Evolutionary conservation across 1,140 invertebrate genomes (phyloP), one percentile per base, ranked within the genome.

Genomic region (Sycobia sp.): DNA sequence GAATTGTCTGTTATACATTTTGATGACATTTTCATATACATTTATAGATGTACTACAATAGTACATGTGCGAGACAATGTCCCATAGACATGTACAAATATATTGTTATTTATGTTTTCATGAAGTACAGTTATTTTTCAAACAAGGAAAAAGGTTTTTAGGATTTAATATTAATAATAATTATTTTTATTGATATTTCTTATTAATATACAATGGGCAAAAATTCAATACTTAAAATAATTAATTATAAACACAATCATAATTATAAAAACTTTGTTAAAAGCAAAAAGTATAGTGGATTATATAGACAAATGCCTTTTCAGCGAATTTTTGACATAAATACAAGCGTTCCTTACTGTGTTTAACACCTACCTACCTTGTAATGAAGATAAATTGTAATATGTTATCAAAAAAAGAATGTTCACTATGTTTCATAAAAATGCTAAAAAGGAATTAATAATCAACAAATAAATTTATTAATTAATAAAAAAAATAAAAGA

Each of bases 241-340:
- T 10, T 43, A 25, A 23, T 44, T 47, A 14, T 27, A 2, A 27
- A 1, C 0, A 2, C n/a, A 23, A 23, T 50, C 4, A 32, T 4
- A 32, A 7, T 32, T 32, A 32, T 32, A 7, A 32, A 32, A 32
- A 32, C 11, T 32, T 7, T 32, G 11, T 32, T 32, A 7, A 7
- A 32, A 34, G 7, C 32, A 20, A 20, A 18, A 4, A 0, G 2
- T 49, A 49, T 9, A 4, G 29, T 50, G 32, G 16, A 38, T 20
- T 38, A 16, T 1, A 10, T 54, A 53, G 27, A 23, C 58, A 61
- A 43, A 53, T 25, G 38, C 39, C 27, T 53, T 61, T 61, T 61
- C 56, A 61, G 39, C 38, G 20, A 44, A 32, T 44, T 51, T 53
- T 34, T 44, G n/a, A 47, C 29, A 32, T 53, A 54, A 55, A 50